A percentile compares a stretch with the other conserved stretches of the same genome.
These are phyloP conservation scores for Coregonus ussuriensis DNA, from an alignment of 2,797 vertebrate genomes.

Conservation along the genomic window DNA sequence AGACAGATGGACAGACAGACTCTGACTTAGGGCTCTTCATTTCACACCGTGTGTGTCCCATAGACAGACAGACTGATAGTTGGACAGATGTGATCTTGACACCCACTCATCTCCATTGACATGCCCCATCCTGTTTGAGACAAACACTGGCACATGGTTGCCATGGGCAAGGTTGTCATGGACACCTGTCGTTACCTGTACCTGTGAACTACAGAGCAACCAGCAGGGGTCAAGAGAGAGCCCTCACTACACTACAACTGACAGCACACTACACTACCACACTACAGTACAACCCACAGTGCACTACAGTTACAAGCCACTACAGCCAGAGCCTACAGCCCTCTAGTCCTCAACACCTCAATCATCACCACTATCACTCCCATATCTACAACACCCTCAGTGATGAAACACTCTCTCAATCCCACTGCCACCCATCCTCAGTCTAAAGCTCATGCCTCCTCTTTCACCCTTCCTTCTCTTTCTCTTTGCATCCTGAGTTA, in stretches of 20 bases:
- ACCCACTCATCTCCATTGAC: neutral
- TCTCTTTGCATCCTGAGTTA: neutral
- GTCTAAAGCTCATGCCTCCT: neutral
- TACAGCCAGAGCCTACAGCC: neutral
- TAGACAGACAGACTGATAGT: neutral
- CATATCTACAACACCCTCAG: neutral
- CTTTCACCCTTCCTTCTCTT: neutral
- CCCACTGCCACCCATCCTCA: neutral
- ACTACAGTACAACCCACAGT: neutral
- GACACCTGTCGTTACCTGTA: neutral
- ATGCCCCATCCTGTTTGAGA: neutral
- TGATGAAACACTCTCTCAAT: neutral
- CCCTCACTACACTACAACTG: neutral
- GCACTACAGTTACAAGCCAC: neutral
- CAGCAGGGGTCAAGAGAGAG: neutral
- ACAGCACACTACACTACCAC: neutral
- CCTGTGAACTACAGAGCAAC: neutral
- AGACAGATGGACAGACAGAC: neutral
- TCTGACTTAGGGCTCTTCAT: neutral
- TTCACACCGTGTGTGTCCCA: neutral
- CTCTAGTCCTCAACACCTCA: no score
- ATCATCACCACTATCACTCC: neutral
- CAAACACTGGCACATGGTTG: neutral
- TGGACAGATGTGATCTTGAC: neutral
- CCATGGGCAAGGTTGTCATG: neutral